Evolutionary conservation across 2,888 invertebrate species (phyloP), one percentile per base, ranked within the genome.

Genomic region (Chymomyza fuscimana): DNA sequence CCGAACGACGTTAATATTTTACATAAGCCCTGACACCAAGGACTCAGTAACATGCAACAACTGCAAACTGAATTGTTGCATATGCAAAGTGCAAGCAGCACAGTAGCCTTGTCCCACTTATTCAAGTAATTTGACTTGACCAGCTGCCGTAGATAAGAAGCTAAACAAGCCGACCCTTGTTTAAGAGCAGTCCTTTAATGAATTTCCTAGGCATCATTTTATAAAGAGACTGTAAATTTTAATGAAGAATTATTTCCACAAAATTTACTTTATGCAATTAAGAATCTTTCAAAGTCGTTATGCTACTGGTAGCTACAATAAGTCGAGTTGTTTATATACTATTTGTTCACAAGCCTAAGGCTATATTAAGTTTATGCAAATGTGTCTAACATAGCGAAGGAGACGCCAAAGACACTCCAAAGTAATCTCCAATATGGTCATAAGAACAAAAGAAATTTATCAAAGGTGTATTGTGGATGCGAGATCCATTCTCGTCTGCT

Each of bases 91-190:
- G 56, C 22, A 56, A 5, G 22, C 56, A 63, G 63, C 62, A 52
- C 46, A 58, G 60, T 51, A 51, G 3, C 51, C 16, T 51, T 46
- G 19, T 9, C 29, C 75, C 6, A 50, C 29, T 46, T 9, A 60
- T 71, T 40, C 61, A 54, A 71, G 72, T 65, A 76, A 62, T 63
- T 61, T 51, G 61, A 25, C 67, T 54, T 72, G 64, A 72, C 58
- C 67, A 74, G 77, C 76, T 65, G 76, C 56, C 72, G n/a, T 19
- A 19, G n/a, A 1, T 46, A 12, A 46, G 40, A 5, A 46, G 40
- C 40, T 46, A 46, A 46, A 4, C 12, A 5, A 46, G 40, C 4
- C 12, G 3, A 15, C 4, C 6, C 40, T 46, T 12, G 12, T 7
- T 12, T 4, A 46, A 46, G 40, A 10, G 40, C 6, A 12, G 40